Evolutionary conservation across 1,140 invertebrate species (phyloP), one percentile per base, ranked within the genome.

Genomic region (Leptestheria dahalacensis): DNA sequence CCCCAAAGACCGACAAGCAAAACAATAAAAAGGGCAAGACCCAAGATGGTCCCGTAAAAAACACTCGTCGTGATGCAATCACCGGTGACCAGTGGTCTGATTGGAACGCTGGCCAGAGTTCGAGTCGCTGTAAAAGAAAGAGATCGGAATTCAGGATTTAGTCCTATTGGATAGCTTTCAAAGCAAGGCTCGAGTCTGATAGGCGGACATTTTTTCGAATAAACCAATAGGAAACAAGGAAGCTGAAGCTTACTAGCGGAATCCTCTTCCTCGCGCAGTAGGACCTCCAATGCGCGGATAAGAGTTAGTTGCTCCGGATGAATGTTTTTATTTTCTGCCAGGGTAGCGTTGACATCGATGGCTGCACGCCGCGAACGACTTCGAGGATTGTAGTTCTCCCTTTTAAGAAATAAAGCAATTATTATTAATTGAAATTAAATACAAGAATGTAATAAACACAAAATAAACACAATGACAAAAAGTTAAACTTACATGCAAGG

Each of bases 401-500:
- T 65, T 18, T 0, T 46, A 50, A 11, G 21, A 48, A 20, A 41
- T 50, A 6, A 41, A 6, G 33, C 15, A 9, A 41, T 9, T 41
- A 41, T 41, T 41, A 9, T 41, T 15, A 41, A 41, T 41, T 9
- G 33, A 41, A 41, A 15, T 41, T 41, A 41, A 41, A 9, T 41
- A 41, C 6, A 41, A 41, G 33, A n/a, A n/a, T n/a, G n/a, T n/a
- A n/a, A n/a, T n/a, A n/a, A 28, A 18, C 20, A 18, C 1, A 49
- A 10, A 12, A 28, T 15, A 0, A 3, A 3, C 4, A 4, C 11
- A 56, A 54, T 61, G 2, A 61, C 0, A 2, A 49, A n/a, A 21
- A 26, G 15, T 12, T 15, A 18, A 62, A 47, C 58, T 64, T 53
- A 65, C 65, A 52, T 53, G 66, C 66, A 66, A 28, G 66, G 64